Percentiles rank a stretch among this genome's conserved stretches.
These are phyloP conservation scores for Anadara kagoshimensis DNA, from an alignment of 1,140 invertebrate species.

Conservation along the genomic window DNA sequence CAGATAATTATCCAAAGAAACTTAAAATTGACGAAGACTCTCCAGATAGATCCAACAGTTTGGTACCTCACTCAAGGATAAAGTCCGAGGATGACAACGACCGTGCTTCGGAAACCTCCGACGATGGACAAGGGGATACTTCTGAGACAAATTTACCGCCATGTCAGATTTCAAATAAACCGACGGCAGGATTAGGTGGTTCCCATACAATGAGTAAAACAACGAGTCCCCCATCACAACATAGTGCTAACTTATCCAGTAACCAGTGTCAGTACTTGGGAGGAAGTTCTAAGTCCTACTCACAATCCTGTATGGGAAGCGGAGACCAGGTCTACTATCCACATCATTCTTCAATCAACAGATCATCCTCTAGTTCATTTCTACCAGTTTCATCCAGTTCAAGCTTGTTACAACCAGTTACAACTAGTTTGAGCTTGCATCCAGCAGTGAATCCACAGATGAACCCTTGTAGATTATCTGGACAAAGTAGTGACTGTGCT, in stretches of 20 bases:
- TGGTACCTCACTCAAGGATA: slow-evolving; percentile 4
- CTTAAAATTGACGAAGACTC: slow-evolving; percentile 46
- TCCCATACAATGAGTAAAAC: slow-evolving; percentile 28
- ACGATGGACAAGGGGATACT: slow-evolving; percentile 36
- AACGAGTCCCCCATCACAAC: slow-evolving; percentile 21
- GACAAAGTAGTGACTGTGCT: slow-evolving; percentile 56
- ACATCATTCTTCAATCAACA: slow-evolving; percentile 56
- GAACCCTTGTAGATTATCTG: slow-evolving; percentile 58
- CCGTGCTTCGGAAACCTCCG: slow-evolving; percentile 36
- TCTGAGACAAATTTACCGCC: slow-evolving; percentile 45
- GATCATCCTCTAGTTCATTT: slow-evolving; percentile 51
- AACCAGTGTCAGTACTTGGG: slow-evolving; percentile 41
- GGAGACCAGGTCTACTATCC: slow-evolving; percentile 60
- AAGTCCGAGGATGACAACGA: slow-evolving; percentile 52
- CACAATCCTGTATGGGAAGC: slow-evolving; percentile 43
- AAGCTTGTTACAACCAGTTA: slow-evolving; percentile 44
- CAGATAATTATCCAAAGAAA: slow-evolving; percentile 45
- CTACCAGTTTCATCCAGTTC: slow-evolving; percentile 57
- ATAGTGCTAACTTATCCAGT: slow-evolving; percentile 25
- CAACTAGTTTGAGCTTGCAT: slow-evolving; percentile 50
- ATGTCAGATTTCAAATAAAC: slow-evolving; percentile 35
- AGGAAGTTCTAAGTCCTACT: slow-evolving; percentile 24
- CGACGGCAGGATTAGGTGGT: slow-evolving; percentile 26
- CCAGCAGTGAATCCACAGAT: slow-evolving; percentile 57
- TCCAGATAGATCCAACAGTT: slow-evolving; percentile 10